Conservation (phyloP, 2,113 vertebrate genomes). For the Paramisgurnus dabryanus region DNA sequence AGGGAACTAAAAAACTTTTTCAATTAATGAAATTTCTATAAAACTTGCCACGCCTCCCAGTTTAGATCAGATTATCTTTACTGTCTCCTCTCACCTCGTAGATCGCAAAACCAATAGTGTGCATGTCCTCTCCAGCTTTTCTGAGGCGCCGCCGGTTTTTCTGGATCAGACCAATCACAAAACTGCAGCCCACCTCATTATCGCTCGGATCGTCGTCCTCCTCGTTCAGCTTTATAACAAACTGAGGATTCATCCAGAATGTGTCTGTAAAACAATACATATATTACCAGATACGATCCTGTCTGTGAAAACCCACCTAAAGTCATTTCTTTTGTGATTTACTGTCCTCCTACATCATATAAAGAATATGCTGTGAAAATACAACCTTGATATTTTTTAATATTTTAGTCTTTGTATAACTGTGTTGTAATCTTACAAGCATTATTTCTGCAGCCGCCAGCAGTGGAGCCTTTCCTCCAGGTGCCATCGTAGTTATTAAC, state of each 20-base stretch:
- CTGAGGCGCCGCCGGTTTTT: conserved; percentile 88
- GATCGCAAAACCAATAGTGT: conserved; percentile 92
- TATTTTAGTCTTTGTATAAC: not conserved
- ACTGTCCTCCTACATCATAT: no score
- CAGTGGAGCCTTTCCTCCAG: conserved; percentile 91
- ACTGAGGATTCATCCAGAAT: conserved; percentile 94
- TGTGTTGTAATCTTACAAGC: conserved; percentile 64
- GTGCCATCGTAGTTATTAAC: conserved; percentile 84
- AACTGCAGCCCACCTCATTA: conserved; percentile 84
- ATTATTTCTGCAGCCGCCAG: conserved; percentile 91
- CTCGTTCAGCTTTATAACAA: conserved; percentile 85
- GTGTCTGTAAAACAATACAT: conserved; percentile 75
- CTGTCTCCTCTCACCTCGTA: conserved; percentile 79
- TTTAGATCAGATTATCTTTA: not conserved
- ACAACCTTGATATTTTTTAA: no score
- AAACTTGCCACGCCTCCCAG: no score
- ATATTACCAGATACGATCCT: no score
- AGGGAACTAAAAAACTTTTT: no score
- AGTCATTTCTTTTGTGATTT: no score
- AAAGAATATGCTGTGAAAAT: no score
- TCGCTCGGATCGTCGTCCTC: conserved; percentile 88
- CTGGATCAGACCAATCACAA: conserved; percentile 92
- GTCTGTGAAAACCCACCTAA: no score
- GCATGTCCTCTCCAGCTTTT: conserved; percentile 92
- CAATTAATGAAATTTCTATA: no score